Conservation (phyloP, 2,797 vertebrate genomes). For the Synaphobranchus kaupii region DNA sequence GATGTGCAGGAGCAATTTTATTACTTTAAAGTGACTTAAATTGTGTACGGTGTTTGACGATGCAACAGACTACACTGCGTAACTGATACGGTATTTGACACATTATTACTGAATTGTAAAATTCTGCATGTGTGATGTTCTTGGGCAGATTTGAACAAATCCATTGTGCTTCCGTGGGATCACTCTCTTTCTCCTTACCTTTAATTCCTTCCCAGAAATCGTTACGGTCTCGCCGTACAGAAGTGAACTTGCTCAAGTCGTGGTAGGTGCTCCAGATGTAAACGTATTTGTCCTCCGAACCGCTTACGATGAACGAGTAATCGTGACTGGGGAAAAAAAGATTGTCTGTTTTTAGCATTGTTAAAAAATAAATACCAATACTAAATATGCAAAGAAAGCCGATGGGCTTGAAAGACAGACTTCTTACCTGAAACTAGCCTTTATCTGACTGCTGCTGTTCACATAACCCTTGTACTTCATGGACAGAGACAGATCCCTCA, state of each 20-base stretch:
- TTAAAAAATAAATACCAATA: not conserved
- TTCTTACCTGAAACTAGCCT: slow-evolving; percentile 96
- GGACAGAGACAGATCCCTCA: slow-evolving; percentile 96
- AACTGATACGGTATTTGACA: not conserved
- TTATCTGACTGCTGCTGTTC: slow-evolving; percentile 99
- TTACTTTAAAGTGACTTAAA: not conserved
- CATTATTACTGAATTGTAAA: not conserved
- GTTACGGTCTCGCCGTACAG: slow-evolving; percentile 95
- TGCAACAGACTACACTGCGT: not conserved
- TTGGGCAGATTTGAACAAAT: not conserved
- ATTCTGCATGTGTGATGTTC: not conserved
- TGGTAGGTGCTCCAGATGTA: slow-evolving; percentile 99
- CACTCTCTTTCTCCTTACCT: slow-evolving; percentile 71
- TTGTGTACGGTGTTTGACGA: not conserved
- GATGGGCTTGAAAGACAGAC: not conserved
- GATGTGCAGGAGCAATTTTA: too few species aligned
- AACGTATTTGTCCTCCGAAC: slow-evolving; percentile 97
- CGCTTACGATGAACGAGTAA: slow-evolving; percentile 96
- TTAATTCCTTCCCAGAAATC: slow-evolving; percentile 99
- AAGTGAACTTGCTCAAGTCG: slow-evolving; percentile 97
- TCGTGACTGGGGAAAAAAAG: slow-evolving; percentile 82
- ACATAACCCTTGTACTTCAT: slow-evolving; percentile 99
- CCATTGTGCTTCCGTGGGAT: not conserved
- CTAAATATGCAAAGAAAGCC: too few species aligned
- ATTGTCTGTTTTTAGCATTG: slow-evolving; percentile 7